A percentile compares a stretch with the other conserved stretches of the same genome.
These are phyloP conservation scores for Acanthisitta chloris DNA, from an alignment of 2,113 vertebrate species.

Conservation along the genomic window DNA sequence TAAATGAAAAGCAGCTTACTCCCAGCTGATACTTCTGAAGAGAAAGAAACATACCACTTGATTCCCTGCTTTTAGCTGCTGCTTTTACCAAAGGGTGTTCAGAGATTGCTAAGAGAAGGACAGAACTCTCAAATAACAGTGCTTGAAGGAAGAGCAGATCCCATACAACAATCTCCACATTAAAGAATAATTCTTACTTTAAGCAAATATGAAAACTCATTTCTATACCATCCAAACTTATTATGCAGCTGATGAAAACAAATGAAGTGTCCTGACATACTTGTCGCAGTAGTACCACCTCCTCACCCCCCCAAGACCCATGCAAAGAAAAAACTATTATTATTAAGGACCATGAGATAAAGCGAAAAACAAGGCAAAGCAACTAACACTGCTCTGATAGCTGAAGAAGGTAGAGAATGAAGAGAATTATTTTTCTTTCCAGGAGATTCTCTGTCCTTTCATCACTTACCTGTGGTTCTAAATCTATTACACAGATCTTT, in stretches of 20 bases:
- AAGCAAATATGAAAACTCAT: background rate
- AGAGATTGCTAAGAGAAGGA: background rate
- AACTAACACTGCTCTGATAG: background rate
- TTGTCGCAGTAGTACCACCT: background rate
- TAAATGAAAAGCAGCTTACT: background rate
- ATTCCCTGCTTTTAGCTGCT: background rate
- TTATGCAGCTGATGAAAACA: background rate
- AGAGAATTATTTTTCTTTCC: background rate
- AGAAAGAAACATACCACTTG: background rate
- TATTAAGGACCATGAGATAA: background rate
- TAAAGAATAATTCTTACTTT: background rate
- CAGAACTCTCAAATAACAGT: background rate
- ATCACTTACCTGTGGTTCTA: constrained; percentile 85
- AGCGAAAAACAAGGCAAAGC: background rate
- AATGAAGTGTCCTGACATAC: background rate
- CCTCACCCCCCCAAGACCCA: background rate
- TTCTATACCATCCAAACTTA: background rate
- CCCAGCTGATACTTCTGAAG: background rate
- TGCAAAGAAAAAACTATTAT: background rate
- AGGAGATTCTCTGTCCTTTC: background rate
- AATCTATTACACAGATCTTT: constrained; percentile 90
- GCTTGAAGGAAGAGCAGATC: background rate
- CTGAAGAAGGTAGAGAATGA: background rate
- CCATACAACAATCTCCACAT: background rate
- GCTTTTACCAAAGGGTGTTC: background rate